phyloP scores from a whole-genome alignment of 2,888 invertebrate species.

The Macrosoma leucophasiata region DNA sequence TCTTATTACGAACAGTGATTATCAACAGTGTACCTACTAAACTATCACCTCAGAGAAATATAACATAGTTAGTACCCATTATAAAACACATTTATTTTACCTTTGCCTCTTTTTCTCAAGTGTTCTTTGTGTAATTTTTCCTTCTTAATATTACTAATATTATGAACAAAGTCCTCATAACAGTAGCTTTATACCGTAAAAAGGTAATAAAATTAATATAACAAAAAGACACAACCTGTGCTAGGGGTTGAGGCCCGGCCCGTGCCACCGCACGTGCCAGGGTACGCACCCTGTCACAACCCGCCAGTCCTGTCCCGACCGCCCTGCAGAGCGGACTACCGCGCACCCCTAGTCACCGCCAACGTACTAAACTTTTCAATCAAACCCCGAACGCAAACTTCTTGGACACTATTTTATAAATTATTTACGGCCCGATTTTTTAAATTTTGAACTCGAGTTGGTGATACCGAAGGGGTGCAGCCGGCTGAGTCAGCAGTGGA shows the following conservation, averaged over 20 bases:
- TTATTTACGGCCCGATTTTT: constrained; percentile 11
- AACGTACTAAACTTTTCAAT: constrained; percentile 27
- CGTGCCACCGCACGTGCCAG: constrained; percentile 56
- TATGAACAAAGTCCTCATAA: too few species aligned
- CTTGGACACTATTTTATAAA: constrained; percentile 9
- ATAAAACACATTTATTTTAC: too few species aligned
- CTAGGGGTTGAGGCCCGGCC: constrained; percentile 42
- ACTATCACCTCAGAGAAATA: too few species aligned
- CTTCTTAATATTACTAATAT: too few species aligned
- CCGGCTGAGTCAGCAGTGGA: constrained; percentile 63
- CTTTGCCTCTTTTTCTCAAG: too few species aligned
- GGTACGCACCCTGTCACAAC: constrained; percentile 48
- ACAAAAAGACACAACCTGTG: constrained; percentile 40
- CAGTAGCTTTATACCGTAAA: too few species aligned
- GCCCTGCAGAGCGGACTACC: constrained; percentile 59
- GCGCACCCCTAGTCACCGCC: constrained; percentile 54
- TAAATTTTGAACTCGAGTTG: constrained; percentile 29
- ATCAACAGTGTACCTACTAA: too few species aligned
- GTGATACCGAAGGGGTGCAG: constrained; percentile 51
- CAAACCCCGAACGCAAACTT: constrained; percentile 22
- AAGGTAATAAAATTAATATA: too few species aligned
- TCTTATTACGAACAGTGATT: too few species aligned
- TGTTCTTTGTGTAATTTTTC: too few species aligned
- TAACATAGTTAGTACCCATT: too few species aligned
- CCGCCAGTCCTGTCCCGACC: constrained; percentile 60